phyloP scores from a whole-genome alignment of 2,888 invertebrate genomes.

The Coleophora deauratella region DNA sequence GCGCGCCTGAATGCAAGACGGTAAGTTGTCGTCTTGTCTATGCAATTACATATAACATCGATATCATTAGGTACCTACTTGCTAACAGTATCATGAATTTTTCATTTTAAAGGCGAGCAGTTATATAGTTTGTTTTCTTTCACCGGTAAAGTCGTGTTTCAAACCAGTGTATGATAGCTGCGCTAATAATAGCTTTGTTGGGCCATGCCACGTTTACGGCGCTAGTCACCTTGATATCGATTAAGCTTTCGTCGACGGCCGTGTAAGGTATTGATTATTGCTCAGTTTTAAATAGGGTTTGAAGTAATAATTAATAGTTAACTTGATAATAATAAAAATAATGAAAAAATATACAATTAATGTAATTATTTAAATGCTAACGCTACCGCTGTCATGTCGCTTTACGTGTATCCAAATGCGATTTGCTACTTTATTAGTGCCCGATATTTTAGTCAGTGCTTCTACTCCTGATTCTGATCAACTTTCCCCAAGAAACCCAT shows the following conservation, averaged over 20 bases:
- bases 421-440: no score
- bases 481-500: no score
- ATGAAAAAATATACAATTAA: no score
- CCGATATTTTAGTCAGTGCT: no score
- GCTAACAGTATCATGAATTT: neutral
- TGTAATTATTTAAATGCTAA: no score
- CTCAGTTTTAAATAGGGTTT: slow-evolving; percentile 2
- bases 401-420: no score
- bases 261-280: slow-evolving; percentile 18
- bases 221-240: slow-evolving; percentile 54
- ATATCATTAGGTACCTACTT: no score
- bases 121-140: neutral
- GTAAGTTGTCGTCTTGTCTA: slow-evolving; percentile 38
- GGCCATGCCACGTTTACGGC: slow-evolving; percentile 36
- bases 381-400: no score
- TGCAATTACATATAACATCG: no score
- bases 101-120: slow-evolving; percentile 14
- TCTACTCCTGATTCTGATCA: no score
- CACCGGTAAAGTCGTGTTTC: slow-evolving; percentile 24
- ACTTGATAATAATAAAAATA: no score
- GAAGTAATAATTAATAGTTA: no score
- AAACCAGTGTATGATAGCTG: slow-evolving; percentile 50
- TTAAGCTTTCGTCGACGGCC: slow-evolving; percentile 32
- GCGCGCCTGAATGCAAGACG: slow-evolving; percentile 62
- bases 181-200: slow-evolving; percentile 45